A percentile compares a stretch with the other conserved stretches of the same genome.
Conservation (phyloP, 1,140 invertebrate genomes). For the Chrysomallon squamiferum region DNA sequence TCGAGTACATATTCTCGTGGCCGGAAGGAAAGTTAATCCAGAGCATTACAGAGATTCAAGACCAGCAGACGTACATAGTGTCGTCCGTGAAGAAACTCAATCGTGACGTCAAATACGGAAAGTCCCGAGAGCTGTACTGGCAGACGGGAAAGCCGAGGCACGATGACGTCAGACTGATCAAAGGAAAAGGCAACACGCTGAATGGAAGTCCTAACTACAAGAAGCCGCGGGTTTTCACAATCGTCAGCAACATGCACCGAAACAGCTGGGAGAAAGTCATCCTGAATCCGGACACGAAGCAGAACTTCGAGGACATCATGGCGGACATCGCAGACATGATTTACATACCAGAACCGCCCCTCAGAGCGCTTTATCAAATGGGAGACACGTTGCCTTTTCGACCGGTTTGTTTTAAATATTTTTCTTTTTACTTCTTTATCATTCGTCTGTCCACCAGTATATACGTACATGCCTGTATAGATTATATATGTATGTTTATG, state of each 20-base stretch:
- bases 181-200: conserved; percentile 5
- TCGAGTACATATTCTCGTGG: conserved; percentile 83
- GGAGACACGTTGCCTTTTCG: too few relatives aligned
- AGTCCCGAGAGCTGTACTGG: conserved; percentile 38
- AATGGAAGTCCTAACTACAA: conserved; percentile 12
- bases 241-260: conserved; percentile 46
- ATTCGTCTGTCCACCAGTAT: too few relatives aligned
- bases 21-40: conserved; percentile 81
- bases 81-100: conserved; percentile 84
- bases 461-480: too few relatives aligned
- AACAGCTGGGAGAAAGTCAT: conserved; percentile 62
- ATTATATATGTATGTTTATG: too few relatives aligned
- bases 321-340: conserved; percentile 69
- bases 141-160: conserved; percentile 23
- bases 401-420: too few relatives aligned
- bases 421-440: too few relatives aligned
- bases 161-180: conserved; percentile 27
- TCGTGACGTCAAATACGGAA: conserved; percentile 30
- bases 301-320: conserved; percentile 92
- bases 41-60: conserved; percentile 83
- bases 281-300: conserved; percentile 87
- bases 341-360: conserved; percentile 27
- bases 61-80: conserved; percentile 84
- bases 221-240: conserved; percentile 43
- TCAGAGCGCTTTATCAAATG: conserved; percentile 29